phyloP scores from a whole-genome alignment of 1,140 invertebrate genomes.

The Drosophila ananassae region DNA sequence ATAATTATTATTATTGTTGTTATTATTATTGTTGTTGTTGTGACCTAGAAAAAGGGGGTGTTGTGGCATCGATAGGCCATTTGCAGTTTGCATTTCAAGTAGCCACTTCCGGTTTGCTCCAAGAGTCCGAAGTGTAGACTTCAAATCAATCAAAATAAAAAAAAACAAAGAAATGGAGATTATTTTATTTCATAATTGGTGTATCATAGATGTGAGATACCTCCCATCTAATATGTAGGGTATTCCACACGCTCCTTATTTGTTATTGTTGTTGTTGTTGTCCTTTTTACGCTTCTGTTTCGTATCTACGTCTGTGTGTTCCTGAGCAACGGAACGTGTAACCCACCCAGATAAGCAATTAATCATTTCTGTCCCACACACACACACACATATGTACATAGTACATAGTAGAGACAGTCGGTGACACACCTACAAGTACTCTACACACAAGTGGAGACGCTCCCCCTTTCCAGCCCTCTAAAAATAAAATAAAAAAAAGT shows the following conservation, averaged over 20 bases:
- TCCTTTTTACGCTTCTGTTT: background rate
- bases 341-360: constrained; percentile 39
- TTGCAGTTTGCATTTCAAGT: constrained; percentile 4
- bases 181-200: background rate
- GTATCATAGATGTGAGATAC: background rate
- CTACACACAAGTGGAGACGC: background rate
- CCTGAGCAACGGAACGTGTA: constrained; percentile 45
- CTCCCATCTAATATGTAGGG: background rate
- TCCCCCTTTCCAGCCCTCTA: background rate
- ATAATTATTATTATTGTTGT: background rate
- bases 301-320: constrained; percentile 18
- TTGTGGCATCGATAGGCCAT: background rate
- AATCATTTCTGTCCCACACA: constrained; percentile 28
- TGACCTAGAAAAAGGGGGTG: background rate
- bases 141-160: background rate
- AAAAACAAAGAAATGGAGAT: no score
- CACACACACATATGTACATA: constrained; percentile 2
- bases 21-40: background rate
- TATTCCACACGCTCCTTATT: no score
- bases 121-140: background rate
- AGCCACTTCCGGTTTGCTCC: background rate
- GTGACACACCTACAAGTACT: constrained; percentile 1
- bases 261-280: background rate
- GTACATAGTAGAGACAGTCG: background rate
- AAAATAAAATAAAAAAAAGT: background rate